Evolutionary conservation across 2,797 vertebrate genomes (phyloP).

Genomic region (Macroramphosus scolopax): DNA sequence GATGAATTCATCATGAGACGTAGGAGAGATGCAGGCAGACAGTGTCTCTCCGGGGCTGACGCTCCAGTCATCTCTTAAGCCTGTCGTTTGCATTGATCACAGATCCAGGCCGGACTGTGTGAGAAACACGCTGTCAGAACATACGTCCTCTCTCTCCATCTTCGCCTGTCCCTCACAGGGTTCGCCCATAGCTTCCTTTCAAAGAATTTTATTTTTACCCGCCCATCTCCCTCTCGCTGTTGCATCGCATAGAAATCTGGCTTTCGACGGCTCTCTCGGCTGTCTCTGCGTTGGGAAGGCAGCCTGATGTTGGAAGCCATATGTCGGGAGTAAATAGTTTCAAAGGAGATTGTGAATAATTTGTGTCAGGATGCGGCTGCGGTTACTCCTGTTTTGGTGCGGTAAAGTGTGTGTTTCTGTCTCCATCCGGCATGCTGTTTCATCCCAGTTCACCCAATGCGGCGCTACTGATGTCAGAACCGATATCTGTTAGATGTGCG

Average conservation of each 20-base stretch:
- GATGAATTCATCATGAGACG: conserved; percentile 48
- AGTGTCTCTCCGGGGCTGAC: neutral
- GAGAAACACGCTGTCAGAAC: conserved; percentile 46
- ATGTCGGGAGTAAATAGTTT: conserved; percentile 52
- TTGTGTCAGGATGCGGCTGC: conserved; percentile 31
- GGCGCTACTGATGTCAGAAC: conserved; percentile 54
- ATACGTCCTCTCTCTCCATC: conserved; percentile 21
- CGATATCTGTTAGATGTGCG: conserved; percentile 56
- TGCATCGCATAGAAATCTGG: conserved; percentile 38
- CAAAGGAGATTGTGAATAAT: conserved; percentile 57
- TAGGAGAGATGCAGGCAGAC: conserved; percentile 16
- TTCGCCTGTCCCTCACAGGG: conserved; percentile 15
- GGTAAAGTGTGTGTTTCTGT: conserved; percentile 33
- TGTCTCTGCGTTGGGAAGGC: conserved; percentile 15
- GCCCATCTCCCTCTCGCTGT: conserved; percentile 16
- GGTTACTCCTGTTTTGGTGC: conserved; percentile 40
- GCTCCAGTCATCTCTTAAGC: conserved; percentile 22
- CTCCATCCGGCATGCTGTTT: conserved; percentile 54
- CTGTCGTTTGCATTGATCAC: conserved; percentile 48
- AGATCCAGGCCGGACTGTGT: conserved; percentile 19
- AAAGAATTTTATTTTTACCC: conserved; percentile 21
- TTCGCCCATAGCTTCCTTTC: conserved; percentile 25
- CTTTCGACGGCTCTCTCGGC: conserved; percentile 33
- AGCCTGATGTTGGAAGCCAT: conserved; percentile 25
- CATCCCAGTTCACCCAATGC: conserved; percentile 37